A percentile compares a stretch with the other conserved stretches of the same genome.
Evolutionary conservation across 2,113 vertebrate genomes (phyloP).

Genomic region (Tetrao urogallus): DNA sequence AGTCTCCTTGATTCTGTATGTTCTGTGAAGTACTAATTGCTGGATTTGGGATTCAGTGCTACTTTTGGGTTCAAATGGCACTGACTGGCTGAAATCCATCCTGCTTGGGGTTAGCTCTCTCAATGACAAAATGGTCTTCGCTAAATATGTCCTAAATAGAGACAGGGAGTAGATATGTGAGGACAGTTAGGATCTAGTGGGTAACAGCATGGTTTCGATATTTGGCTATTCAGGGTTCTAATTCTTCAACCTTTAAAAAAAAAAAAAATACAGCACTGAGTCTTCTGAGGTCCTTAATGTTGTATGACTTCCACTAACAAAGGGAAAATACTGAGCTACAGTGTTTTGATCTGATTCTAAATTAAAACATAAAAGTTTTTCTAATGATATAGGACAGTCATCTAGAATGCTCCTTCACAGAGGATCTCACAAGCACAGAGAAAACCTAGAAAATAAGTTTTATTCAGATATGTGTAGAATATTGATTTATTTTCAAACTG

Average conservation of each 20-base stretch:
- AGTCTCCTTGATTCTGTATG: neutral
- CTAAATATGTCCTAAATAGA: neutral
- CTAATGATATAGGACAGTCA: neutral
- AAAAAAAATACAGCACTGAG: neutral
- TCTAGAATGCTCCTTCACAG: neutral
- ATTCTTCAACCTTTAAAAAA: neutral
- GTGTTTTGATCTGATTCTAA: neutral
- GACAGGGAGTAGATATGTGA: fast-evolving
- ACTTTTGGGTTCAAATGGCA: neutral
- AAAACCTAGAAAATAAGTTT: neutral
- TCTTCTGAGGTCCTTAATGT: neutral
- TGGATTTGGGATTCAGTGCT: neutral
- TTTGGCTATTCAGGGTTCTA: neutral
- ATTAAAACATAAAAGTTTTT: neutral
- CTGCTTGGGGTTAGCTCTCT: neutral
- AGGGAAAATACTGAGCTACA: neutral
- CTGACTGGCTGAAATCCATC: neutral
- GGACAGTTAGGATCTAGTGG: neutral
- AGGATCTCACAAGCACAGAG: neutral
- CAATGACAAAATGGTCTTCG: neutral
- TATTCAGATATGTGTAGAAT: neutral
- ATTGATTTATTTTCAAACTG: neutral
- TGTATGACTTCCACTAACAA: neutral
- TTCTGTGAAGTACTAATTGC: neutral
- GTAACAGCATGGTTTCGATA: neutral